A percentile compares a stretch with the other conserved stretches of the same genome.
Conservation (phyloP, 2,888 invertebrate genomes). For the Drosophila mimica region DNA sequence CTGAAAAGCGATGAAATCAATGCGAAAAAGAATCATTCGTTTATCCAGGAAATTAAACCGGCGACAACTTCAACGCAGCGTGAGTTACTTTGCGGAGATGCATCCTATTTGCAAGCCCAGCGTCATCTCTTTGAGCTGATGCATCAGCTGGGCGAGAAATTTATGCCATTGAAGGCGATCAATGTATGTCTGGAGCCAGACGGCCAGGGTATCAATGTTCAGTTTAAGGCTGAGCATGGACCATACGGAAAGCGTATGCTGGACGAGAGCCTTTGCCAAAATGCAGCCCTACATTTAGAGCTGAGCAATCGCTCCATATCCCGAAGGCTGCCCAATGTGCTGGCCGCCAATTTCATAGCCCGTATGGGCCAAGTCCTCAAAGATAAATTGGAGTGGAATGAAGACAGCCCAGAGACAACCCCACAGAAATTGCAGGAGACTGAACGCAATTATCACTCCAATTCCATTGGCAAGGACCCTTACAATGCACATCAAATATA, state of each 20-base stretch:
- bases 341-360: conserved; percentile 47
- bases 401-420: neutral
- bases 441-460: conserved; percentile 2
- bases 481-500: neutral
- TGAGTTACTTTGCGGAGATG: conserved; percentile 32
- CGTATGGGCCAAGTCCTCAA: conserved; percentile 49
- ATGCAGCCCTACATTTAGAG: conserved; percentile 40
- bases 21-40: neutral
- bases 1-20: conserved; percentile 12
- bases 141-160: conserved; percentile 49
- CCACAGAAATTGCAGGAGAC: neutral
- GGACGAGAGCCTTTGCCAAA: conserved; percentile 36
- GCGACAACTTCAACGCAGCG: conserved; percentile 42
- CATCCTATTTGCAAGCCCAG: conserved; percentile 41
- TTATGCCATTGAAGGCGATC: conserved; percentile 44
- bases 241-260: conserved; percentile 21
- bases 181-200: conserved; percentile 36
- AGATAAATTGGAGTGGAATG: conserved; percentile 38
- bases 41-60: conserved; percentile 21
- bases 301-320: conserved; percentile 39
- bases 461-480: conserved; percentile 1
- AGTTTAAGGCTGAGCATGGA: conserved; percentile 28
- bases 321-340: conserved; percentile 42
- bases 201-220: conserved; percentile 51
- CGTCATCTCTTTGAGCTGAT: conserved; percentile 44